Evolutionary conservation across 2,113 vertebrate species (phyloP).

Genomic region (Plecotus auritus): DNA sequence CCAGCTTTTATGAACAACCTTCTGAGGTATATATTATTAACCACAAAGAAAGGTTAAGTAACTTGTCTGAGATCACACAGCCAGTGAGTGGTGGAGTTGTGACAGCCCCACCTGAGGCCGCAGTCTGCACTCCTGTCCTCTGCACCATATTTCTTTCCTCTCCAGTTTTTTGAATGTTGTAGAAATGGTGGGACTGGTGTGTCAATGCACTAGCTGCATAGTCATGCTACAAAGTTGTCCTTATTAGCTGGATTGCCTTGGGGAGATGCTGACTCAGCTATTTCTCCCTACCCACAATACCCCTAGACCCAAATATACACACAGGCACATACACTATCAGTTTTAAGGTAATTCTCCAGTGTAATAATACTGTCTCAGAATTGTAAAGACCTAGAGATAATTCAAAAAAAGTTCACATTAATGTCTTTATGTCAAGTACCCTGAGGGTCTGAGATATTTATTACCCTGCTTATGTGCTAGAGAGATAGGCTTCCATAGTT

Average conservation of each 20-base stretch:
- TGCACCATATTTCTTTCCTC: background rate
- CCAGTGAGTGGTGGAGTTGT: background rate
- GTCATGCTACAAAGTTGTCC: background rate
- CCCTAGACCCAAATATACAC: background rate
- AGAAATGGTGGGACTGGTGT: background rate
- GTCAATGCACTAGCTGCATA: background rate
- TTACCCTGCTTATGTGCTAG: background rate
- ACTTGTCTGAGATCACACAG: background rate
- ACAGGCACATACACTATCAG: background rate
- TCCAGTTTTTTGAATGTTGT: background rate
- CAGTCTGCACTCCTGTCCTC: too few relatives aligned
- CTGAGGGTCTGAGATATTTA: background rate
- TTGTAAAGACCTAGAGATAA: background rate
- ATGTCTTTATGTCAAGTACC: background rate
- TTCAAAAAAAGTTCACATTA: background rate
- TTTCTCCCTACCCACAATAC: background rate
- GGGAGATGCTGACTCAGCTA: background rate
- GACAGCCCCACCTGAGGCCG: background rate
- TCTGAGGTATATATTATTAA: background rate
- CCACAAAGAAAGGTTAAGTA: background rate
- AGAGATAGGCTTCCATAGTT: background rate
- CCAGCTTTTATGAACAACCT: background rate
- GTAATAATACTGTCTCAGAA: background rate
- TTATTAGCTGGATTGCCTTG: background rate
- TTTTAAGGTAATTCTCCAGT: background rate